A percentile compares a stretch with the other conserved stretches of the same genome.
Evolutionary conservation across 2,888 invertebrate genomes (phyloP).

Genomic region (Bellardia pandia): DNA sequence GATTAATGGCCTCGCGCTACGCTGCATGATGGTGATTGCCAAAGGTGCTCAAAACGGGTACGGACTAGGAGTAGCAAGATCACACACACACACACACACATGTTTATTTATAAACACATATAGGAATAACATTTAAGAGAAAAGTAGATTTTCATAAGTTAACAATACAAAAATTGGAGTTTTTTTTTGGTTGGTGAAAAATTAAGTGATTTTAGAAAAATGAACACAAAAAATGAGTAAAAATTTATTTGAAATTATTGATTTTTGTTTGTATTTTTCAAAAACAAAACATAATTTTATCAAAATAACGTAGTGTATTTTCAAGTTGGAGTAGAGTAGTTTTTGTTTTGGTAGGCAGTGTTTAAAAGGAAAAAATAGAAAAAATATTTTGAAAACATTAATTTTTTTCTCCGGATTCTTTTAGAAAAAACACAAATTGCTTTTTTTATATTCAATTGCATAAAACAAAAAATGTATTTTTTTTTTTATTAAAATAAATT

Average conservation of each 20-base stretch:
- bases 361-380: conserved; percentile 52
- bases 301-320: not conserved
- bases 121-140: conserved; percentile 57
- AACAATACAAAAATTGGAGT: conserved; percentile 48
- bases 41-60: conserved; percentile 84
- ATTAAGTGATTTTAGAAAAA: conserved; percentile 14
- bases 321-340: conserved; percentile 7
- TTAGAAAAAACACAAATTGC: no score
- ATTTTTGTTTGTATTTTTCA: conserved; percentile 56
- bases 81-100: conserved; percentile 54
- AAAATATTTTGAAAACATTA: conserved; percentile 64
- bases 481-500: no score
- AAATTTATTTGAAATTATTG: conserved; percentile 4
- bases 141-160: conserved; percentile 63
- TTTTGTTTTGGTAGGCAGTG: conserved; percentile 48
- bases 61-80: conserved; percentile 79
- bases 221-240: conserved; percentile 15
- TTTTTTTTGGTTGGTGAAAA: conserved; percentile 52
- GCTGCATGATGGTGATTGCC: conserved; percentile 84
- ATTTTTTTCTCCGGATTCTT: conserved; percentile 43
- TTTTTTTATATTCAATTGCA: not conserved
- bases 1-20: conserved; percentile 82
- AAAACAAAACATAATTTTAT: conserved; percentile 10
- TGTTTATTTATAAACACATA: conserved; percentile 13
- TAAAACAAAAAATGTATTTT: not conserved